A percentile compares a stretch with the other conserved stretches of the same genome.
phyloP scores from a whole-genome alignment of 2,797 vertebrate species.

The Coendou prehensilis region DNA sequence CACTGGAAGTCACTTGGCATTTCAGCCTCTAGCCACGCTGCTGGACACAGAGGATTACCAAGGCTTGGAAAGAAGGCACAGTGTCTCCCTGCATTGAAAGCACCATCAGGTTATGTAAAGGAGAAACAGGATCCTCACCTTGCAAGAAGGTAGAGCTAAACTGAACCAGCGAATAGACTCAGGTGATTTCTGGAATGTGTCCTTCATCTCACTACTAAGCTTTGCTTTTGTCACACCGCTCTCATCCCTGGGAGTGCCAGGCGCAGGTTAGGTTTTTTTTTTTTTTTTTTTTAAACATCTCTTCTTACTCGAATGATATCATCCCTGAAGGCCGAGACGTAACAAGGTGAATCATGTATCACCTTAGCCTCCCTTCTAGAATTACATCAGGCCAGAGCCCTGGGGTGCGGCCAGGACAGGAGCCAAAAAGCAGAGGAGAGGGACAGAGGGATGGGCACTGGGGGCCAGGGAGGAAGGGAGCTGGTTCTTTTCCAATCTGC shows the following conservation, averaged over 20 bases:
- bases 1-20: neutral
- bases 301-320: constrained; percentile 73
- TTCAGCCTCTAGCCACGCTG: too few relatives aligned
- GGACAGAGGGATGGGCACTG: neutral
- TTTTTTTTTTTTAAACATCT: constrained; percentile 54
- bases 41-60: neutral
- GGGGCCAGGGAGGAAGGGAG: neutral
- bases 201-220: neutral
- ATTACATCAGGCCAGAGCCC: constrained; percentile 77
- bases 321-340: constrained; percentile 62
- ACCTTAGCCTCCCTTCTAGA: constrained; percentile 73
- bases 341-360: constrained; percentile 70
- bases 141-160: neutral
- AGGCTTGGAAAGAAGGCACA: neutral
- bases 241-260: neutral
- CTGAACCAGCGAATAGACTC: neutral
- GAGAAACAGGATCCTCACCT: constrained; percentile 30
- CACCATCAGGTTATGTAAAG: neutral
- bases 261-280: neutral
- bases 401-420: constrained; percentile 18
- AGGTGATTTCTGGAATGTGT: neutral
- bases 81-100: constrained; percentile 16
- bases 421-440: constrained; percentile 37
- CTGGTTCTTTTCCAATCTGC: neutral
- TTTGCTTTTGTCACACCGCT: neutral